Conservation (phyloP, 2,113 vertebrate genomes). For the Pomatostomus ruficeps region DNA sequence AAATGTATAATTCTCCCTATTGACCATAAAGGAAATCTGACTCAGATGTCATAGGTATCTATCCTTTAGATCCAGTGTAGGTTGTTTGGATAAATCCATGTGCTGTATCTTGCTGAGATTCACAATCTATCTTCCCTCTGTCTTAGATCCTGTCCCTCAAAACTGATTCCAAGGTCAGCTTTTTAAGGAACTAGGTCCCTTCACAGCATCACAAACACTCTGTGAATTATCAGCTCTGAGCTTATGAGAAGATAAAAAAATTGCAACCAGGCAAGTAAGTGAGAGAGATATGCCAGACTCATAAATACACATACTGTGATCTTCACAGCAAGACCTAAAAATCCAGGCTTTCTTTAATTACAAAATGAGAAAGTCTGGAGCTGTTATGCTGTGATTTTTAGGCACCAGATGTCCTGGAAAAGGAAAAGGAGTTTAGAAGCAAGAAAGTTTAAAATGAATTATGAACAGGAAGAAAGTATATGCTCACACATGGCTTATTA, state of each 20-base stretch:
- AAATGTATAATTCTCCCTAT: neutral
- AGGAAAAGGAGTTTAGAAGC: neutral
- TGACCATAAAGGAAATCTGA: neutral
- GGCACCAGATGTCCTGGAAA: conserved; percentile 36
- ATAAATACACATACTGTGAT: conserved; percentile 48
- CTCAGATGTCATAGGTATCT: neutral
- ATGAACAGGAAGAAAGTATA: neutral
- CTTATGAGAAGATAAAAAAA: conserved; percentile 20
- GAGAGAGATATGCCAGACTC: conserved; percentile 22
- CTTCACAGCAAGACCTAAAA: conserved; percentile 51
- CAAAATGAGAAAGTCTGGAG: conserved; percentile 41
- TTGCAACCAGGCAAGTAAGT: neutral
- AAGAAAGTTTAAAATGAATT: neutral
- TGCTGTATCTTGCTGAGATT: neutral
- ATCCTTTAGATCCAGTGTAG: neutral
- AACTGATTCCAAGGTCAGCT: conserved; percentile 22
- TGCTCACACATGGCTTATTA: neutral
- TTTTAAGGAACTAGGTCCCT: conserved; percentile 38
- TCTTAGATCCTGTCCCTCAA: neutral
- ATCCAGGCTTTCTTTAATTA: conserved; percentile 36
- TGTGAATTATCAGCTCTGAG: conserved; percentile 19
- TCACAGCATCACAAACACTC: conserved; percentile 27
- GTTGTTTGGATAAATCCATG: neutral
- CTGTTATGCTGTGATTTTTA: conserved; percentile 28
- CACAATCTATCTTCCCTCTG: neutral